Evolutionary conservation across 2,113 vertebrate species (phyloP), one percentile per base, ranked within the genome.

Genomic region (Nyctereutes procyonoides): DNA sequence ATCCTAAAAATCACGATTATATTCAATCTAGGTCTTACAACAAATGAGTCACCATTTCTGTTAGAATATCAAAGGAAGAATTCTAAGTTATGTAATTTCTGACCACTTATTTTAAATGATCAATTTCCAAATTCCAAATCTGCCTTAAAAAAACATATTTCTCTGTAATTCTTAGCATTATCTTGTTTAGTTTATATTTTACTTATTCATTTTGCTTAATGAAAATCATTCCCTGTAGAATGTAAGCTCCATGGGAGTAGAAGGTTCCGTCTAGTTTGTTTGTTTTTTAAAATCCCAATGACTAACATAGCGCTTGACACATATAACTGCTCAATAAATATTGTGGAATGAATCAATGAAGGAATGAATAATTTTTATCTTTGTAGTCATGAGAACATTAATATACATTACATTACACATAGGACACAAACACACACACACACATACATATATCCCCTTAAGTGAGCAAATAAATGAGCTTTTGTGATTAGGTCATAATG

Each of bases 191-290:
- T 43, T 92, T 94, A 38, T 56, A n/a, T 58, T 81, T 67, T 88
- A 84, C 30, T 56, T 77, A 94, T 7, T 91, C 5, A 71, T 93
- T 93, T 96, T 26, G 76, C 26, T 30, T 89, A 67, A 58, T 51
- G 28, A 95, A 73, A 91, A 56, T 51, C 35, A 24, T 81, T 1
- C 13, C 3, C 8, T n/a, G 10, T 65, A 43, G 38, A 69, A 76
- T 69, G 16, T 22, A 58, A 95, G 2, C 10, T 56, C 26, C 30
- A 20, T 69, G 3, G 6, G 3, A 24, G 3, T 28, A 84, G 20
- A 13, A 20, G 10, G 65, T 82, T 97, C 88, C 62, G 5, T 88
- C 17, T 6, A 30, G 1, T 76, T 77, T 58, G 15, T 79, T 93
- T 17, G 20, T 24, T 73, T 89, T 88, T 91, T 90, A 84, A 26